Conservation (phyloP, 2,113 vertebrate species). For the Eidolon helvum region DNA sequence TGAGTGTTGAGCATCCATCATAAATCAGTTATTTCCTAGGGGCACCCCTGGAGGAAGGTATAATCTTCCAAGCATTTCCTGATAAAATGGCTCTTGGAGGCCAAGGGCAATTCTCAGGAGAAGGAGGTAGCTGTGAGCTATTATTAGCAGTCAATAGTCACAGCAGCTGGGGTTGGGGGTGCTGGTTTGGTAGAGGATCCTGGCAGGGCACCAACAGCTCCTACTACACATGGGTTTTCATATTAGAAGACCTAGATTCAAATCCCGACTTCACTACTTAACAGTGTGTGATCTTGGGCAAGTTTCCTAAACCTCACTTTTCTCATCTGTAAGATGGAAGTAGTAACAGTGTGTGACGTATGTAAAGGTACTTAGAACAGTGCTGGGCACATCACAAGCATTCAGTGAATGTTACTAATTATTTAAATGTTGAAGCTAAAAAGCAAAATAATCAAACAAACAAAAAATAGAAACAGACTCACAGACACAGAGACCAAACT, state of each 20-base stretch:
- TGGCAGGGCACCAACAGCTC: not conserved
- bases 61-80: not conserved
- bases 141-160: not conserved
- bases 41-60: fast-evolving
- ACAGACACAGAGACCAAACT: not conserved
- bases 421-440: not conserved
- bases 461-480: not conserved
- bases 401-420: not conserved
- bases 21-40: not conserved
- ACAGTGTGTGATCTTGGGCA: not conserved
- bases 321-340: not conserved
- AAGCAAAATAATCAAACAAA: not conserved
- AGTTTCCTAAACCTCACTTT: not conserved
- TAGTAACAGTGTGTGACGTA: not conserved
- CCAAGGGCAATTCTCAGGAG: not conserved
- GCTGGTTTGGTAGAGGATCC: not conserved
- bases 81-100: not conserved
- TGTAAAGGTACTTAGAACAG: not conserved
- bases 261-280: not conserved
- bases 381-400: fast-evolving
- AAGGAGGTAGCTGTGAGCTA: not conserved
- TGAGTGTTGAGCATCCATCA: fast-evolving
- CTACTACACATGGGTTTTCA: not conserved
- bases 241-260: not conserved
- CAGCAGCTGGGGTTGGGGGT: fast-evolving